These are phyloP conservation scores for Luperina testacea DNA, from an alignment of 2,888 invertebrate genomes.

Conservation along the genomic window DNA sequence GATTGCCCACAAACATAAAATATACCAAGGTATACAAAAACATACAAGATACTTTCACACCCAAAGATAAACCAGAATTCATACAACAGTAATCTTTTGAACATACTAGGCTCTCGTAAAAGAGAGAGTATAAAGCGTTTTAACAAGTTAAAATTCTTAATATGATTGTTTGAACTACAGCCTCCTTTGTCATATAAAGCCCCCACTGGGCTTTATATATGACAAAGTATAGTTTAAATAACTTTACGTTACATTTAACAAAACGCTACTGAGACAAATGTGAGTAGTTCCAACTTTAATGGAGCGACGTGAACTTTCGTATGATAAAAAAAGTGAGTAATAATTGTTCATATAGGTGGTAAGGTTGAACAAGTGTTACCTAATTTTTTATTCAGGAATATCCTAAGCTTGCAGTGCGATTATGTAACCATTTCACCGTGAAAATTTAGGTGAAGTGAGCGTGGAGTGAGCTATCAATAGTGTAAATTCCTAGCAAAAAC, in stretches of 20 bases:
- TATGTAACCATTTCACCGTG: too few relatives aligned
- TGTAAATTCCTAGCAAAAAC: too few relatives aligned
- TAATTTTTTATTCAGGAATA: not conserved
- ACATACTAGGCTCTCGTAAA: constrained; percentile 6
- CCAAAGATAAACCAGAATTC: not conserved
- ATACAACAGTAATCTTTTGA: not conserved
- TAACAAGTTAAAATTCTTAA: constrained; percentile 16
- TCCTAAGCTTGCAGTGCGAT: not conserved
- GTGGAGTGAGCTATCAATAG: too few relatives aligned
- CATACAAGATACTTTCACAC: not conserved
- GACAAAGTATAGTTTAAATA: constrained; percentile 8
- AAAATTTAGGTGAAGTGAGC: too few relatives aligned
- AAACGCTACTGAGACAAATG: not conserved
- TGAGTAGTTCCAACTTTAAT: not conserved
- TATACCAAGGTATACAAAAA: not conserved
- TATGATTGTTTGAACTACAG: not conserved
- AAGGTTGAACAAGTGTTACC: not conserved
- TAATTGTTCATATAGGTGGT: not conserved
- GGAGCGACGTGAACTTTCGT: too few relatives aligned
- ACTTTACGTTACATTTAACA: constrained; percentile 1
- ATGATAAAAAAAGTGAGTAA: too few relatives aligned
- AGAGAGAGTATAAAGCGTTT: not conserved
- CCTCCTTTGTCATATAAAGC: too few relatives aligned
- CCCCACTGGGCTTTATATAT: not conserved
- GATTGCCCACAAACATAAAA: not conserved